Base-by-base conservation (phyloP, 2,888 invertebrate species). In the Polylopha cassiicola region DNA sequence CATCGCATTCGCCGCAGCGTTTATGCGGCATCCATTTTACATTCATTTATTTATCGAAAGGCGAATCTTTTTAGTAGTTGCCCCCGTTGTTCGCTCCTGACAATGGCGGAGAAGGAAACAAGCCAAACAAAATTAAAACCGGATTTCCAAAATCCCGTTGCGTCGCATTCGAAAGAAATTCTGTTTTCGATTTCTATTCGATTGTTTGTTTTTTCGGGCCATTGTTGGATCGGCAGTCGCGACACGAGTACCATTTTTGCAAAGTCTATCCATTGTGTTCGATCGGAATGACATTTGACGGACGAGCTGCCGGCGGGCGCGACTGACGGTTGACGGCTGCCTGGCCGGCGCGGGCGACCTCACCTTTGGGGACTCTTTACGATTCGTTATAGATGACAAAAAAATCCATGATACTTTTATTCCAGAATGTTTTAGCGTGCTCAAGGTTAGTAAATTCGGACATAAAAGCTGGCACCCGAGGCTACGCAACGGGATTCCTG, bases 81-180 rank as follows among this genome's bases (percentile, higher is more conserved):
- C 39, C 43, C 53, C 51, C 55, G 55, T 62, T 65, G 63, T 60
- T 60, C 47, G 50, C 55, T 61, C 61, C 76, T 73, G 73, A 70
- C 65, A 50, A 67, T 58, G 46, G 59, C 58, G 58, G 61, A 57
- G 63, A 65, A 61, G 61, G 65, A 64, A 63, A 65, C 60, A 67
- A 72, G 65, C 61, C 68, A 71, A 75, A 81, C 71, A 70, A 73
- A 77, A 72, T 62, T 57, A 59, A 74, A 84, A 84, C 84, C 81
- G 81, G 85, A 82, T 82, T 81, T 79, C 74, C 78, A 75, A 84
- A 85, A 82, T 84, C 82, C 84, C 81, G 82, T 84, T 84, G 65
- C 52, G 67, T 72, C 65, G 78, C 75, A 73, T 72, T 72, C 66
- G 65, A 72, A 80, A 79, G 74, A 80, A 75, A 73, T 73, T 75